Evolutionary conservation across 92 coral and sea anemone genomes (phyloP).

Genomic region (Epizoanthus fatuus): DNA sequence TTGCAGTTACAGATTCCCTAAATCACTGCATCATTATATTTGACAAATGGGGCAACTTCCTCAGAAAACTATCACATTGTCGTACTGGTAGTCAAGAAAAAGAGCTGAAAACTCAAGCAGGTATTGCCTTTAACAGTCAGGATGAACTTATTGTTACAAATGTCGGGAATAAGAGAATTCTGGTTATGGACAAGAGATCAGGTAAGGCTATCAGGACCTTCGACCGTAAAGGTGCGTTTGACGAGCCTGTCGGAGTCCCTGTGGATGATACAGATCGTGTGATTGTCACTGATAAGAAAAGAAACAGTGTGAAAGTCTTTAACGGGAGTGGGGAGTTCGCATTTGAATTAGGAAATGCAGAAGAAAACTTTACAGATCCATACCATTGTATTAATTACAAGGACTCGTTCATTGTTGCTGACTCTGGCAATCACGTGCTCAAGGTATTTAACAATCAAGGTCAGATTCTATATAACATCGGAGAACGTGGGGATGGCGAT

Average conservation of each 20-base stretch:
- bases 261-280: conserved; percentile 49
- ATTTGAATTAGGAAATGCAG: no score
- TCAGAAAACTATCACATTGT: not conserved
- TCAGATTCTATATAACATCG: no score
- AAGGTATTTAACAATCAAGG: no score
- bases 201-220: conserved; percentile 24
- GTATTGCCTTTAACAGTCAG: no score
- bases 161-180: not conserved
- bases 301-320: conserved; percentile 51
- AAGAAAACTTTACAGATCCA: no score
- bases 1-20: not conserved
- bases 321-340: not conserved
- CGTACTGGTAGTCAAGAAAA: not conserved
- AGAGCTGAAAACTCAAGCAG: not conserved
- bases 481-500: no score
- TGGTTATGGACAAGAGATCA: conserved; percentile 37
- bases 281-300: conserved; percentile 30
- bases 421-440: no score
- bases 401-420: no score
- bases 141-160: no score
- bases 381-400: no score
- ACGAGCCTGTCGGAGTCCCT: conserved; percentile 41
- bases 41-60: not conserved
- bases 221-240: conserved; percentile 49
- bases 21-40: not conserved